Evolutionary conservation across 2,797 vertebrate species (phyloP), one percentile per base, ranked within the genome.

Genomic region (Pipistrellus pipistrellus): DNA sequence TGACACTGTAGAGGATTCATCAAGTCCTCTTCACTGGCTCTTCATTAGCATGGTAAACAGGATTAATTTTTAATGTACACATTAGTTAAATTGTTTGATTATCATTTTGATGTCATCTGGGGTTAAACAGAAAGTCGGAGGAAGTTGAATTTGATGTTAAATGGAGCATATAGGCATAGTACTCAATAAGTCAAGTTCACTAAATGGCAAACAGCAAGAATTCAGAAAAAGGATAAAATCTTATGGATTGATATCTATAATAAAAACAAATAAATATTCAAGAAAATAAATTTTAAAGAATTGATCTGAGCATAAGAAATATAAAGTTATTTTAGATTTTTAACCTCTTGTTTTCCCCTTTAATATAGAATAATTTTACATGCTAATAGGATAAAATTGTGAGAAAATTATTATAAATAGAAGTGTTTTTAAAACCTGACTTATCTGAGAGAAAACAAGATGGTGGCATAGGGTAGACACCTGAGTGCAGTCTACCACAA

Each of bases 401-500:
- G n/a, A 91, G 55, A 68, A 93, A 95, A 87, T 69, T 87, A 68
- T 80, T 95, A 71, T 59, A 90, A 95, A 84, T 38, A 88, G 8
- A 89, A 81, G 13, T 90, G 17, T 51, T 72, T 86, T 77, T 88
- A 86, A 93, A 94, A 85, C 3, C 20, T 80, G 48, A 80, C 68
- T 88, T 96, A 72, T 86, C 27, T 27, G 38, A 41, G 38, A 41
- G 38, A 41, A 41, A 41, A 5, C 38, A 41, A 41, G 38, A 41
- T 41, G 38, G 38, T 41, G 38, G 38, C 38, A 41, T 41, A 41
- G 38, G 38, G 38, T 41, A 41, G 38, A 41, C 6, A 41, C 38
- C 38, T 41, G 38, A 41, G 7, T 41, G 38, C 38, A 41, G 38
- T 6, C 6, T 41, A 41, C 38, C 38, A 41, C 38, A 41, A 41